These are phyloP conservation scores for Dexiosoma caninum DNA, from an alignment of 2,888 invertebrate species.

Conservation along the genomic window DNA sequence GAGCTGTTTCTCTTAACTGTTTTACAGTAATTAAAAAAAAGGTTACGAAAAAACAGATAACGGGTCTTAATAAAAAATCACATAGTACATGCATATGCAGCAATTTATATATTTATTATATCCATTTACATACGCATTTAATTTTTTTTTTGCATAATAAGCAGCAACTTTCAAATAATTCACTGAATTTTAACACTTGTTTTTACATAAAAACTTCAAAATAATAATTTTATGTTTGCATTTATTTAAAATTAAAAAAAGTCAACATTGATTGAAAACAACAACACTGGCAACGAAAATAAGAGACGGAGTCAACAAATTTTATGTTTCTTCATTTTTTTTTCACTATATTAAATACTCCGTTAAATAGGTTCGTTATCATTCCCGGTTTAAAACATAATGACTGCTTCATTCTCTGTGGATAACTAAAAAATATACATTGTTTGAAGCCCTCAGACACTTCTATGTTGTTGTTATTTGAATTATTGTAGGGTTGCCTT, in stretches of 20 bases:
- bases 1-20: slow-evolving; percentile 25
- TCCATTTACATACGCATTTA: neutral
- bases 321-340: neutral
- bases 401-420: slow-evolving; percentile 32
- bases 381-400: slow-evolving; percentile 61
- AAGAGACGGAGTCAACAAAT: neutral
- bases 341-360: slow-evolving; percentile 18
- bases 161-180: neutral
- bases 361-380: slow-evolving; percentile 55
- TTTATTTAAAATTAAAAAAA: neutral
- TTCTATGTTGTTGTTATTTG: neutral
- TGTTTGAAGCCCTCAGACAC: slow-evolving; percentile 55
- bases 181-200: neutral
- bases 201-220: neutral
- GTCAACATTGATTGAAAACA: neutral
- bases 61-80: slow-evolving; percentile 9
- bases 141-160: neutral
- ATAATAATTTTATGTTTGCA: neutral
- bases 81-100: slow-evolving; percentile 41
- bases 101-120: neutral
- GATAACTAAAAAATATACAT: slow-evolving; percentile 35
- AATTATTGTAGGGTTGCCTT: neutral
- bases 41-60: slow-evolving; percentile 23
- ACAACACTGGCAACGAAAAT: neutral
- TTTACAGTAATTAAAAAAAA: slow-evolving; percentile 7